A percentile compares a stretch with the other conserved stretches of the same genome.
These are phyloP conservation scores for Lysandra coridon DNA, from an alignment of 2,888 invertebrate species.

Conservation along the genomic window DNA sequence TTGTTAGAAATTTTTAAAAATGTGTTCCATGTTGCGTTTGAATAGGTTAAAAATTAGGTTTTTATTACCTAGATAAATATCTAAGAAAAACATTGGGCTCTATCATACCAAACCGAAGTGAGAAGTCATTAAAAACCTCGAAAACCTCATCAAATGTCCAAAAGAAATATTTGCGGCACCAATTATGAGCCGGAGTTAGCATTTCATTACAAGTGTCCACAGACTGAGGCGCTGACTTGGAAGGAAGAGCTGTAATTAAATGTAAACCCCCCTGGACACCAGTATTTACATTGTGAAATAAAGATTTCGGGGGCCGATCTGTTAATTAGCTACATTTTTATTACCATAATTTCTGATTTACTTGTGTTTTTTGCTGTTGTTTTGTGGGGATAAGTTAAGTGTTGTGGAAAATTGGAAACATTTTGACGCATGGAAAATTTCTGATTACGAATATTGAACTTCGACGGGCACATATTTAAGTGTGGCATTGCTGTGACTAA, in stretches of 20 bases:
- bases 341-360: constrained; percentile 9
- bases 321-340: background rate
- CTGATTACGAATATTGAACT: too few species aligned
- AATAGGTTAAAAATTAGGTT: too few species aligned
- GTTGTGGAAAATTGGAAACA: background rate
- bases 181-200: constrained; percentile 40
- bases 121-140: background rate
- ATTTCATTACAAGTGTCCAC: constrained; percentile 46
- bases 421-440: background rate
- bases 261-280: constrained; percentile 31
- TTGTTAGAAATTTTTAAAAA: background rate
- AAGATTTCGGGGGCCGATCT: constrained; percentile 20
- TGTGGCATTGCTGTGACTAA: too few species aligned
- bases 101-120: background rate
- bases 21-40: too few species aligned
- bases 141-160: constrained; percentile 3
- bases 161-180: constrained; percentile 29
- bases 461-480: too few species aligned
- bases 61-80: background rate
- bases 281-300: constrained; percentile 30
- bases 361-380: background rate
- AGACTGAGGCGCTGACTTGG: constrained; percentile 38
- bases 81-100: background rate
- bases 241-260: constrained; percentile 35
- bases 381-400: background rate